A percentile compares a stretch with the other conserved stretches of the same genome.
Conservation (phyloP, 2,113 vertebrate species). For the Holacanthus passer region DNA sequence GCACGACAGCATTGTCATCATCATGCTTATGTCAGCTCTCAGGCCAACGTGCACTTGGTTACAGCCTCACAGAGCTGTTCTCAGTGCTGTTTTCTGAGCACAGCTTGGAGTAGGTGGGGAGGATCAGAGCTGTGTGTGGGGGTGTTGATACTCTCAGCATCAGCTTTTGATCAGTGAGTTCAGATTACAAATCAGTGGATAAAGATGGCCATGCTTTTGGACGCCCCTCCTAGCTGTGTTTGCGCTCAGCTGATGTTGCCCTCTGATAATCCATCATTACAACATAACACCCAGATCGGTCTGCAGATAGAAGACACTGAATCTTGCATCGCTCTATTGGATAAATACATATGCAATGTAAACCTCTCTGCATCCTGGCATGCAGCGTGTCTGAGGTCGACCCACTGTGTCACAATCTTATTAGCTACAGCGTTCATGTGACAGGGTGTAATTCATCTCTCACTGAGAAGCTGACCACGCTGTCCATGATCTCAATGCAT, state of each 20-base stretch:
- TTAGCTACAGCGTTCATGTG: conserved; percentile 48
- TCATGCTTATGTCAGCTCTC: no score
- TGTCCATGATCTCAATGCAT: conserved; percentile 22
- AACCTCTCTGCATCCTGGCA: background rate
- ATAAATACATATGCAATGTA: background rate
- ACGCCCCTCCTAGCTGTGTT: conserved; percentile 10
- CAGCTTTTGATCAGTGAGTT: conserved; percentile 42
- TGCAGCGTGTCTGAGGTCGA: conserved; percentile 17
- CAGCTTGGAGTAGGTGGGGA: background rate
- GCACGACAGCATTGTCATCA: background rate
- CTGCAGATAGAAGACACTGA: conserved; percentile 15
- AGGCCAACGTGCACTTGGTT: background rate
- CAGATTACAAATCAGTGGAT: conserved; percentile 44
- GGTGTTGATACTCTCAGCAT: conserved; percentile 20
- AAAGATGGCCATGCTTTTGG: conserved; percentile 22
- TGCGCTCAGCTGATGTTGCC: background rate
- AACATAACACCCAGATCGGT: conserved; percentile 12
- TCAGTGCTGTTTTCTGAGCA: conserved; percentile 23
- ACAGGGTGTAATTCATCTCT: conserved; percentile 46
- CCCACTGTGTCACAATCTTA: conserved; percentile 13
- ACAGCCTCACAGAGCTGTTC: background rate
- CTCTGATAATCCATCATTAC: conserved; percentile 30
- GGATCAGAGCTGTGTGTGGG: background rate
- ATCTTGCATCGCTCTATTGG: background rate
- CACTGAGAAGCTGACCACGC: conserved; percentile 7